Conservation (phyloP, 2,888 invertebrate genomes). For the Rutpela maculata region DNA sequence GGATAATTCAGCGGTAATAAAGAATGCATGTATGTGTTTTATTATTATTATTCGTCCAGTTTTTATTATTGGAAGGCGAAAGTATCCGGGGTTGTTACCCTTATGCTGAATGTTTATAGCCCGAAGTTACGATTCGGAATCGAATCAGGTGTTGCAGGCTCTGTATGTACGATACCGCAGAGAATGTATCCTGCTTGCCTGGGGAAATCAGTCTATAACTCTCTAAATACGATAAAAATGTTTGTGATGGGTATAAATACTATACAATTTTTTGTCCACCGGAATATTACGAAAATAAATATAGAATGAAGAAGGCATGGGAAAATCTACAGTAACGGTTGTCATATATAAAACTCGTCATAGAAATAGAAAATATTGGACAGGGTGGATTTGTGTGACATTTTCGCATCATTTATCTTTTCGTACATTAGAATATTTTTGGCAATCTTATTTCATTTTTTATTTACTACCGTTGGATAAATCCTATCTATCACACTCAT, state of each 20-base stretch:
- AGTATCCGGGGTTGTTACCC: slow-evolving; percentile 30
- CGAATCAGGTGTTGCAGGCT: slow-evolving; percentile 43
- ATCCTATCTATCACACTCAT: too few species aligned
- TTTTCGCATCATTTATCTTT: not conserved
- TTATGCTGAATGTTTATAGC: slow-evolving; percentile 33
- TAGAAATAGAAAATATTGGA: not conserved
- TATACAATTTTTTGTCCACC: slow-evolving; percentile 25
- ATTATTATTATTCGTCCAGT: slow-evolving; percentile 22
- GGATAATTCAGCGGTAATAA: slow-evolving; percentile 5
- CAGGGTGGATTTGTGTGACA: not conserved
- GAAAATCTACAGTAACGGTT: not conserved
- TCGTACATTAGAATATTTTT: not conserved
- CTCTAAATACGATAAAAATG: slow-evolving; percentile 43
- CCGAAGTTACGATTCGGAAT: slow-evolving; percentile 44
- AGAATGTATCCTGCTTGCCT: slow-evolving; percentile 22
- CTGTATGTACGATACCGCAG: slow-evolving; percentile 26
- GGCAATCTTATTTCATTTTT: too few species aligned
- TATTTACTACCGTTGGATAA: too few species aligned
- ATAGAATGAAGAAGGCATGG: not conserved
- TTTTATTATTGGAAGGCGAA: slow-evolving; percentile 23
- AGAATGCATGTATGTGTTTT: slow-evolving; percentile 21
- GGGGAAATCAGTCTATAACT: slow-evolving; percentile 30
- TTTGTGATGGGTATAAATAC: slow-evolving; percentile 44
- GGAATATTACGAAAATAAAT: not conserved
- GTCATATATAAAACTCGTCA: not conserved